Conservation (phyloP, 1,140 invertebrate genomes). For the Drosophila cardini region DNA sequence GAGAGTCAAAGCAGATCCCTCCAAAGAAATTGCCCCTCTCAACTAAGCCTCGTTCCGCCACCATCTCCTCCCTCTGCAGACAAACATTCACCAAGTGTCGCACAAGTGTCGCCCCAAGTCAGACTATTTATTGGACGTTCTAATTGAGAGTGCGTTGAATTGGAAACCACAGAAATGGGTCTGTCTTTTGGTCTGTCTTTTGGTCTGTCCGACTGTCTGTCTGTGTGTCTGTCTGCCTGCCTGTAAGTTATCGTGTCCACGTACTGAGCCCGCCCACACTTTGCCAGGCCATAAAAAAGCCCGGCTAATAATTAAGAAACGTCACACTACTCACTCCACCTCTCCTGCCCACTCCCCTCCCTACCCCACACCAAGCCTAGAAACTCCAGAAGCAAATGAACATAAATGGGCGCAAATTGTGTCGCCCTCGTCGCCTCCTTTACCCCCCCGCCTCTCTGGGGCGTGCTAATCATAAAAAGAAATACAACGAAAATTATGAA, state of each 20-base stretch:
- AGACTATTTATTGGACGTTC: constrained; percentile 77
- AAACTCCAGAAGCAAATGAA: constrained; percentile 49
- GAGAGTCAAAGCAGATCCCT: constrained; percentile 41
- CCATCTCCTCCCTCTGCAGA: not conserved
- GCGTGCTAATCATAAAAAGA: constrained; percentile 80
- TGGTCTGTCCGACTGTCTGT: constrained; percentile 8
- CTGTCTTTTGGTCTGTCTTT: constrained; percentile 48
- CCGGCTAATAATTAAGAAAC: constrained; percentile 77
- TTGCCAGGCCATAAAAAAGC: constrained; percentile 70
- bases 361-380: no score
- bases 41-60: no score
- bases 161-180: constrained; percentile 79
- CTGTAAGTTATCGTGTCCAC: constrained; percentile 52
- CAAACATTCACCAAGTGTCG: constrained; percentile 54
- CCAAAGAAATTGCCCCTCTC: not conserved
- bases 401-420: constrained; percentile 71
- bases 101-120: constrained; percentile 49
- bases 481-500: constrained; percentile 78
- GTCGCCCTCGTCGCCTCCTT: constrained; percentile 13
- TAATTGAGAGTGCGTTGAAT: constrained; percentile 82
- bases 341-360: not conserved
- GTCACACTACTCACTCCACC: constrained; percentile 8
- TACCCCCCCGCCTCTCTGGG: constrained; percentile 38
- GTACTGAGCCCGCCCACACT: constrained; percentile 57
- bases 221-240: constrained; percentile 56